These are phyloP conservation scores for Myotis daubentonii DNA, from an alignment of 2,797 vertebrate species.

Conservation along the genomic window DNA sequence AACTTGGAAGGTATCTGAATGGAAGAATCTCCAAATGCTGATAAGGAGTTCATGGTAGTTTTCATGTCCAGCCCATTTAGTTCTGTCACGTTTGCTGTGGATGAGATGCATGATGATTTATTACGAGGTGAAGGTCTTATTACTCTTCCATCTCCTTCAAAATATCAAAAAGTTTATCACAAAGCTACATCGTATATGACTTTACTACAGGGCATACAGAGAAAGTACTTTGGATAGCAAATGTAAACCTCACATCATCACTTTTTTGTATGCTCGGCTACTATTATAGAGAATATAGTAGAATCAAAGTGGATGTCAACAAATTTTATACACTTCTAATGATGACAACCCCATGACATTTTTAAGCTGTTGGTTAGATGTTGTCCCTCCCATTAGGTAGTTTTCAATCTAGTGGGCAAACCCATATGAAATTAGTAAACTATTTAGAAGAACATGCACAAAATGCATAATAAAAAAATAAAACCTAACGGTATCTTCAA, in stretches of 20 bases:
- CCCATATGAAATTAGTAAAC: conserved; percentile 2
- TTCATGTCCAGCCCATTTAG: conserved; percentile 81
- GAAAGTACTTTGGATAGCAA: conserved; percentile 38
- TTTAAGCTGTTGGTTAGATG: neutral
- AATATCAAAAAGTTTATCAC: conserved; percentile 69
- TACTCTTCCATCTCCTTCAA: conserved; percentile 83
- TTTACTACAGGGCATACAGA: conserved; percentile 62
- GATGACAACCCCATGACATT: neutral
- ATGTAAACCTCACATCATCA: neutral
- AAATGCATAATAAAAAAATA: conserved; percentile 33
- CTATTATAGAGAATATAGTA: neutral
- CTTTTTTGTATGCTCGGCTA: conserved; percentile 25
- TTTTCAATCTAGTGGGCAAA: conserved; percentile 37
- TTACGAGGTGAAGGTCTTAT: conserved; percentile 79
- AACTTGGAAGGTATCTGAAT: conserved; percentile 80
- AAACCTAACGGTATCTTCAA: neutral
- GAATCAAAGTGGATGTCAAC: neutral
- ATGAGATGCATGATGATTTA: conserved; percentile 82
- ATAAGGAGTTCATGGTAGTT: conserved; percentile 75
- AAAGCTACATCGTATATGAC: conserved; percentile 60
- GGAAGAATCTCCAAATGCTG: conserved; percentile 81
- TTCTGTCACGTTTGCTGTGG: conserved; percentile 81
- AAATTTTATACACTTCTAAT: neutral
- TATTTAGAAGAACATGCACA: neutral
- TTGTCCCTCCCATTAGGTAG: neutral